Evolutionary conservation across 1,140 invertebrate species (phyloP), one percentile per base, ranked within the genome.

Genomic region (Drosophila sp.): DNA sequence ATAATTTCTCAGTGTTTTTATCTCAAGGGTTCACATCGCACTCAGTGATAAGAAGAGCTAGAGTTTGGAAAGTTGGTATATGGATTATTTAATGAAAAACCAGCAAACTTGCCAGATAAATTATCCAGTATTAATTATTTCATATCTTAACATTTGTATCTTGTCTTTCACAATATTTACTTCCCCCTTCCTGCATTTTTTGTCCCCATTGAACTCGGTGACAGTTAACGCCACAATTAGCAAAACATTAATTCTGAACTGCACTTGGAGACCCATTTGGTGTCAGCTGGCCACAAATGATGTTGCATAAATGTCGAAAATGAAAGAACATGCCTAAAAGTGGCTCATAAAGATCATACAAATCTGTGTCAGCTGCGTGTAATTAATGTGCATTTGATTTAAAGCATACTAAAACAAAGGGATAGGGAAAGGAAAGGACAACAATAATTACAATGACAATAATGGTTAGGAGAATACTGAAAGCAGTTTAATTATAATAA

Each of bases 321-420:
- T 16, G 29, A 32, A 61, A 48, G 43, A 53, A 8, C 50, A 16
- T 16, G 57, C n/a, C 32, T 38, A 13, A 50, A 43, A 16, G 29
- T 7, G 25, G 43, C 38, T 25, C 18, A 25, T 32, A 72, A 72
- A 66, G 70, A 38, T 67, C 70, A n/a, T n/a, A n/a, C n/a, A 45
- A 36, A 18, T 14, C 16, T 8, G 48, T 34, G 34, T 11, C 67
- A 46, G 36, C 4, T 34, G 48, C 38, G 56, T 63, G 72, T 81
- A 86, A 86, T 86, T 86, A 86, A 86, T 86, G 82, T 36, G 76
- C 70, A 72, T 87, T 86, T 81, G 62, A 80, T 86, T 77, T 56
- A 64, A 64, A n/a, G n/a, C n/a, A n/a, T n/a, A n/a, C n/a, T n/a
- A n/a, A 54, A 62, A 61, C 6, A 4, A 56, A 13, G 7, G 18